phyloP scores from a whole-genome alignment of 2,888 invertebrate genomes.

The Petrolisthes manimaculis region DNA sequence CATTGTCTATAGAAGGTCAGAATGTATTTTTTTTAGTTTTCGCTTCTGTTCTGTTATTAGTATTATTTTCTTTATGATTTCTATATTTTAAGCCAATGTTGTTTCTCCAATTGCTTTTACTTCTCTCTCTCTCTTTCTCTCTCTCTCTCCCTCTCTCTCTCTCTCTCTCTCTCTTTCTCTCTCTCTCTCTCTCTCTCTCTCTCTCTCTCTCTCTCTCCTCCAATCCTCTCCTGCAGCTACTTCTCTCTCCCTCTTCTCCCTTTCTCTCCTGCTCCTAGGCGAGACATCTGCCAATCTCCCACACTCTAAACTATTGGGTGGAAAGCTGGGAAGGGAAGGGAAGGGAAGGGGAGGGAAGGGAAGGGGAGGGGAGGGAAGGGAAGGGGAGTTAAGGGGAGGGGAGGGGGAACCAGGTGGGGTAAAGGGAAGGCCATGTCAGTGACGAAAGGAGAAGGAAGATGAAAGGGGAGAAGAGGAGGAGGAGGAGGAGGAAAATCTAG shows the following conservation, averaged over 20 bases:
- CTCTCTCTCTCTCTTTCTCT: background rate
- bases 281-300: background rate
- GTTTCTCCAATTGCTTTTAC: background rate
- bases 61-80: too few species aligned
- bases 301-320: background rate
- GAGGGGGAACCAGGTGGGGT: background rate
- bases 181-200: background rate
- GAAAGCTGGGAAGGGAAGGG: background rate
- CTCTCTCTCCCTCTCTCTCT: background rate
- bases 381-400: background rate
- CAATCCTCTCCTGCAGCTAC: background rate
- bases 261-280: background rate
- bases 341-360: background rate
- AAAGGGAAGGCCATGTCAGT: background rate
- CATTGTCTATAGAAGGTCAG: too few species aligned
- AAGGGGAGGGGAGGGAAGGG: background rate
- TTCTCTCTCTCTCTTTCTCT: background rate
- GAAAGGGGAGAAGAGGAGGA: background rate
- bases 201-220: background rate
- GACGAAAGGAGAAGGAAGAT: background rate
- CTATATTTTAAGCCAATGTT: too few species aligned
- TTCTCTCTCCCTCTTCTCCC: background rate
- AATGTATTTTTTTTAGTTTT: too few species aligned
- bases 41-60: too few species aligned
- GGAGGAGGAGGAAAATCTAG: background rate